Evolutionary conservation across 2,797 vertebrate genomes (phyloP).

Genomic region (Pelodytes ibericus): DNA sequence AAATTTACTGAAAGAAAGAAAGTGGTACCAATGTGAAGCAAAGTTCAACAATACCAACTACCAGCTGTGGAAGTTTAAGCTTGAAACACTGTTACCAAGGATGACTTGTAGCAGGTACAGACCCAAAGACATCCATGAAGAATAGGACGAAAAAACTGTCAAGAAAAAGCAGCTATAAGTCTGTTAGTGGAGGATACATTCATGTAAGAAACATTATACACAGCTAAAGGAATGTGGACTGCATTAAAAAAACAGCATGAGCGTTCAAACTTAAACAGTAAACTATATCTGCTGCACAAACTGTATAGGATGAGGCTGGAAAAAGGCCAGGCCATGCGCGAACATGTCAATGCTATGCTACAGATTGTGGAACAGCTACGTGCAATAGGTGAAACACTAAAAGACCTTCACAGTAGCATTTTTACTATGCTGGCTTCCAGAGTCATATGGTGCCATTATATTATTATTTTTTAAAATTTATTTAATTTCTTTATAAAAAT

Average conservation of each 20-base stretch:
- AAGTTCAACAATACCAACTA: neutral
- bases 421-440: no score
- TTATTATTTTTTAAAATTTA: no score
- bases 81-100: neutral
- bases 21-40: neutral
- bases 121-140: neutral
- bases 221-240: conserved; percentile 9
- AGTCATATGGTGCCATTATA: no score
- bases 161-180: neutral
- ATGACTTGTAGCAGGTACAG: neutral
- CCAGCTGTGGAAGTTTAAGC: conserved; percentile 8
- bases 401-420: neutral
- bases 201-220: neutral
- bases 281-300: neutral
- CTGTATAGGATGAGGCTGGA: no score
- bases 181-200: no score
- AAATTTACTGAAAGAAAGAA: conserved; percentile 2
- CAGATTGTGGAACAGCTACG: neutral
- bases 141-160: neutral
- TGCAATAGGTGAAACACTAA: neutral
- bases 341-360: neutral
- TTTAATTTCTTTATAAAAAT: no score
- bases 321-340: neutral
- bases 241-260: conserved; percentile 6
- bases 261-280: conserved; percentile 11